These are phyloP conservation scores for Brienomyrus brachyistius DNA, from an alignment of 2,113 vertebrate species.

Conservation along the genomic window DNA sequence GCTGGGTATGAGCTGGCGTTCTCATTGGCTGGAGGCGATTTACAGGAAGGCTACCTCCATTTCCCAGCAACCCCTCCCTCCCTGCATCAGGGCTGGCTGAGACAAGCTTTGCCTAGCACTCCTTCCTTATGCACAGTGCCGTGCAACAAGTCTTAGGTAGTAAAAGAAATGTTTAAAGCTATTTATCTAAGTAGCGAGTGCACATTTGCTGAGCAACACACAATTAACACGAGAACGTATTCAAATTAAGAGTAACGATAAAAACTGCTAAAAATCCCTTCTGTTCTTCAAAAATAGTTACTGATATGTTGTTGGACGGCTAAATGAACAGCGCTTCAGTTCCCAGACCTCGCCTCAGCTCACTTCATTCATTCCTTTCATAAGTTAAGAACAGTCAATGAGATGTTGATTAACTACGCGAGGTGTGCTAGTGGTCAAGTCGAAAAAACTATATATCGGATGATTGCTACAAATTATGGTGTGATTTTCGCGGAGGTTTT, in stretches of 20 bases:
- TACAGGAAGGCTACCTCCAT: constrained; percentile 13
- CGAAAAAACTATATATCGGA: too few relatives aligned
- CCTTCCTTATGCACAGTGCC: background rate
- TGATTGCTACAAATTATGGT: too few relatives aligned
- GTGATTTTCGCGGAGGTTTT: background rate
- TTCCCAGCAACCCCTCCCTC: constrained; percentile 17
- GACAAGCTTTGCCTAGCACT: background rate
- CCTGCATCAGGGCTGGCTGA: background rate
- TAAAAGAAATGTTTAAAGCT: background rate
- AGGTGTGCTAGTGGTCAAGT: background rate
- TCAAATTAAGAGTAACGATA: background rate
- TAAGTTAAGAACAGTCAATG: background rate
- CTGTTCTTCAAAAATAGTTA: background rate
- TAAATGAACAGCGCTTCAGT: background rate
- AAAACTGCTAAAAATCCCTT: background rate
- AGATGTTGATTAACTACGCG: background rate
- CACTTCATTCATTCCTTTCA: background rate
- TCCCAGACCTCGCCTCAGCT: background rate
- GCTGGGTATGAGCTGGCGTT: background rate
- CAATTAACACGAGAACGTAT: background rate
- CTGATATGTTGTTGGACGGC: background rate
- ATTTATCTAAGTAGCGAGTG: background rate
- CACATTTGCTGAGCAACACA: background rate
- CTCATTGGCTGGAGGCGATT: constrained; percentile 2
- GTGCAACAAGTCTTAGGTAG: background rate